phyloP scores from a whole-genome alignment of 2,113 vertebrate genomes.

The Brachyhypopomus occidentalis region DNA sequence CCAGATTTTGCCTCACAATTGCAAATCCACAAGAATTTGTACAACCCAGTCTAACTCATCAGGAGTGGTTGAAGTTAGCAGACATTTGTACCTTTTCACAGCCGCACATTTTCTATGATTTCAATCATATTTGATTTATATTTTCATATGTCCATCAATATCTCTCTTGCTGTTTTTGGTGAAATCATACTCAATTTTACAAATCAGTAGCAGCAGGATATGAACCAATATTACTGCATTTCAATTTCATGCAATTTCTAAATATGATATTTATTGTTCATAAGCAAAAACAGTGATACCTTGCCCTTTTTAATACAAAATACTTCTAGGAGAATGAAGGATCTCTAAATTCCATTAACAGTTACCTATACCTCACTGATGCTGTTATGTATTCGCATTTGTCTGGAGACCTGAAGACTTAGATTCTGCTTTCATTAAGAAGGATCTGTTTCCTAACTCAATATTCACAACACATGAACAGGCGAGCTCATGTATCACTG shows the following conservation, averaged over 20 bases:
- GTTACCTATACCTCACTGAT: neutral
- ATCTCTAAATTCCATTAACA: conserved; percentile 10
- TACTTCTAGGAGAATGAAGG: neutral
- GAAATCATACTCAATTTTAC: neutral
- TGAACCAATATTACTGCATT: neutral
- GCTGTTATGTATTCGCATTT: neutral
- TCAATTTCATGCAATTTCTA: too few relatives aligned
- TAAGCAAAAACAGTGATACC: neutral
- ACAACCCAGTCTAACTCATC: too few relatives aligned
- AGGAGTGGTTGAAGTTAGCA: too few relatives aligned
- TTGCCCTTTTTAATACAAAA: neutral
- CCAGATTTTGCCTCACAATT: too few relatives aligned
- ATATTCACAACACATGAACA: conserved; percentile 42
- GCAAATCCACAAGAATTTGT: too few relatives aligned
- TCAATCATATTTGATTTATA: too few relatives aligned
- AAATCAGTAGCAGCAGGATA: conserved; percentile 11
- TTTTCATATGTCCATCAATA: too few relatives aligned
- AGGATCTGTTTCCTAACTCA: conserved; percentile 45
- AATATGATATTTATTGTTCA: neutral
- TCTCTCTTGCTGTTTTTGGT: too few relatives aligned
- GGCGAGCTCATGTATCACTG: conserved; percentile 47
- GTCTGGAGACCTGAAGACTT: conserved; percentile 35
- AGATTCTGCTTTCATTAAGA: conserved; percentile 42
- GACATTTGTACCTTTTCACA: too few relatives aligned
- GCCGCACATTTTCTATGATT: too few relatives aligned